Conservation (phyloP, 1,140 invertebrate species). For the Drosophila pruinosa region DNA sequence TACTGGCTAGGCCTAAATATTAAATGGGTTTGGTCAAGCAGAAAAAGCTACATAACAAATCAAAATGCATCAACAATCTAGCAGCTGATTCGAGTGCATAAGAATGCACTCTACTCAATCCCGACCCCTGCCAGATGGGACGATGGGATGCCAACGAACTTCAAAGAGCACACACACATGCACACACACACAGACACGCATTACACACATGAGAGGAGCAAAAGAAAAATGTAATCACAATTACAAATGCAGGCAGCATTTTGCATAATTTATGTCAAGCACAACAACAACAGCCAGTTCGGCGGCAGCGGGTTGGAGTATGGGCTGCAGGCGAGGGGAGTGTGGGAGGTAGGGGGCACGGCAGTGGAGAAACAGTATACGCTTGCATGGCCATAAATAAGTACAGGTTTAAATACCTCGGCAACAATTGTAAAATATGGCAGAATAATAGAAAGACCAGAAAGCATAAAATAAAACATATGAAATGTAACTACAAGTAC, state of each 20-base stretch:
- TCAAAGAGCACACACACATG: conserved; percentile 3
- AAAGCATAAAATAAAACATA: conserved; percentile 56
- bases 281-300: conserved; percentile 52
- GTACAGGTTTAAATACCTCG: conserved; percentile 80
- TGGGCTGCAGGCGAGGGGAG: conserved; percentile 1
- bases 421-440: conserved; percentile 80
- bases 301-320: too few relatives aligned
- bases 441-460: conserved; percentile 77
- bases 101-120: conserved; percentile 17
- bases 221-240: conserved; percentile 69
- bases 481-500: conserved; percentile 54
- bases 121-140: neutral
- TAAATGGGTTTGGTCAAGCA: conserved; percentile 21
- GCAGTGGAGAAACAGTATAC: conserved; percentile 20
- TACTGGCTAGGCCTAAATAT: conserved; percentile 18
- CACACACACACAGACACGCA: conserved; percentile 18
- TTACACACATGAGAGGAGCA: conserved; percentile 40
- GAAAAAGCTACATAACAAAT: conserved; percentile 41
- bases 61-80: conserved; percentile 43
- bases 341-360: neutral
- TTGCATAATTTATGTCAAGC: conserved; percentile 81
- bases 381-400: conserved; percentile 73
- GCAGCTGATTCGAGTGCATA: conserved; percentile 37
- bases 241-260: conserved; percentile 78
- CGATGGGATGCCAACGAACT: conserved; percentile 36